Base-by-base conservation (phyloP, 2,113 vertebrate species). In the Poeciliopsis turrubarensis region DNA sequence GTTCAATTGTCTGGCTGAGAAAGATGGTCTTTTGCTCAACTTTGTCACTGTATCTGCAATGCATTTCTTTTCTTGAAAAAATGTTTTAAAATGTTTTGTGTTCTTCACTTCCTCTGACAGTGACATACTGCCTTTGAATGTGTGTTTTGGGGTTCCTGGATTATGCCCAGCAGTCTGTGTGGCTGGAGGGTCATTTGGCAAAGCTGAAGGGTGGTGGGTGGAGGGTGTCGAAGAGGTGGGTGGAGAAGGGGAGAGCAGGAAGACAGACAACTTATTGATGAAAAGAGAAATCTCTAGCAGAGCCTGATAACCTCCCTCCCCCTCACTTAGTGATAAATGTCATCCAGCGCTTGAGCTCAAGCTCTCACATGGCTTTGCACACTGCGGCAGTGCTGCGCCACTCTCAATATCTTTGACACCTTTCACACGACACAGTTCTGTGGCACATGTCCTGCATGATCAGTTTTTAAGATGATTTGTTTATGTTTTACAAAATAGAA, bases 181-280 rank as follows among this genome's bases (percentile, higher is more conserved):
- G 78, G 63, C 11, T 67, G 60, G 34, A 78, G 67, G 75, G 67
- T 79, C 61, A 89, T 81, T 78, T 82, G 70, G 69, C 31, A 37
- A 39, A 75, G 65, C 78, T 60, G 70, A 57, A 60, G 44, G 73
- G 78, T 67, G 71, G 37, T 25, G 72, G 44, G 51, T 57, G 51
- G 51, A 57, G 8, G 51, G 51, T 57, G 51, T n/a, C 2, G 11
- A 57, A 57, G 82, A 82, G 77, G 73, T 30, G 78, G 73, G 78
- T 80, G 78, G 81, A 86, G 83, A 87, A 63, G 64, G 63, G 54
- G 54, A 66, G 78, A 80, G 60, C 62, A 72, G 75, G 77, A 79
- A 78, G 83, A 89, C 80, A 73, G 89, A 88, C 29, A 68, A 89
- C 78, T 82, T 91, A 92, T 92, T 90, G 90, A 91, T 89, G 85